Percentiles rank a stretch among this genome's conserved stretches.
phyloP scores from a whole-genome alignment of 2,888 invertebrate genomes.

The Meandrusa payeni region DNA sequence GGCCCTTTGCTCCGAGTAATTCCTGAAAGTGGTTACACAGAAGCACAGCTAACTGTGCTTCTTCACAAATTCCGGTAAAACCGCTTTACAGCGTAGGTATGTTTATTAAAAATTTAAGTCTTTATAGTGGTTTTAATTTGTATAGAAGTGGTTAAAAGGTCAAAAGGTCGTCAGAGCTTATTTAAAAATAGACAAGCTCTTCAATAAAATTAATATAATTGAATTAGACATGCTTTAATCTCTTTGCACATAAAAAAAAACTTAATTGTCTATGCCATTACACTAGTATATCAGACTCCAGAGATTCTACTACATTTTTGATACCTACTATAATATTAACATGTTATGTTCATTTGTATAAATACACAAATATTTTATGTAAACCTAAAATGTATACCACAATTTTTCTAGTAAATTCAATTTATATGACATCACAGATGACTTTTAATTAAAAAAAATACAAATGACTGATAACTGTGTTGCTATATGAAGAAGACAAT shows the following conservation, averaged over 20 bases:
- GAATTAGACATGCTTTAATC: too few relatives aligned
- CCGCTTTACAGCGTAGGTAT: too few relatives aligned
- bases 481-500: not conserved
- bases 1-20: too few relatives aligned
- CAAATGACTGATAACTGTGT: not conserved
- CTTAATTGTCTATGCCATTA: not conserved
- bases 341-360: not conserved
- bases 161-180: too few relatives aligned
- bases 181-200: too few relatives aligned
- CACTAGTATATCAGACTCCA: conserved; percentile 17
- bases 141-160: too few relatives aligned
- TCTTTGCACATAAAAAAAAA: conserved; percentile 15
- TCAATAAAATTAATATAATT: too few relatives aligned
- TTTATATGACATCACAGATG: conserved; percentile 18
- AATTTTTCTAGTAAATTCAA: conserved; percentile 4
- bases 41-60: too few relatives aligned
- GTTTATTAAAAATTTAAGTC: too few relatives aligned
- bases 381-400: not conserved
- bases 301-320: conserved; percentile 19
- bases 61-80: too few relatives aligned
- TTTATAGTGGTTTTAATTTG: too few relatives aligned
- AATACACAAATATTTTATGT: not conserved
- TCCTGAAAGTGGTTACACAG: too few relatives aligned
- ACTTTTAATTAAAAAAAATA: conserved; percentile 1
- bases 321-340: conserved; percentile 10